Evolutionary conservation across 2,113 vertebrate genomes (phyloP), one percentile per base, ranked within the genome.

Genomic region (Axis porcinus): DNA sequence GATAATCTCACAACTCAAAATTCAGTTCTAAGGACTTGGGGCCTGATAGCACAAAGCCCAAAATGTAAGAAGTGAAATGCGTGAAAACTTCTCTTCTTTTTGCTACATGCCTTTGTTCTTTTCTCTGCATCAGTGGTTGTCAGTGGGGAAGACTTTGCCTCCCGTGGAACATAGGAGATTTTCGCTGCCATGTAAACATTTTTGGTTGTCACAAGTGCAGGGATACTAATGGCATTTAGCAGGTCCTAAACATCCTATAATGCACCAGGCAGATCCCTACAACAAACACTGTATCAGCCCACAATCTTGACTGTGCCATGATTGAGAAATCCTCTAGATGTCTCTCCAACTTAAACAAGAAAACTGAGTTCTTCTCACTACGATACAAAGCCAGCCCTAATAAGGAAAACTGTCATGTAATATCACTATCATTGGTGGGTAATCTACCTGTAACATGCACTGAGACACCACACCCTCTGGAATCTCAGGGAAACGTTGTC

Each of bases 401-500:
- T 21, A 87, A 94, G 81, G 47, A 87, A 91, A 97, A 64, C 16
- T 86, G 7, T 40, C 83, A 78, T 16, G 92, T 86, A 86, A 11
- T 23, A 67, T 87, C 83, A 89, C 27, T 74, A 28, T 85, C 17
- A 54, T 11, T 93, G 12, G 81, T 11, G 83, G 94, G 40, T 85
- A 83, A 79, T 95, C 79, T 99, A 99, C 99, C 99, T 99, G 99
- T 98, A 99, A 99, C 99, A 99, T 99, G 99, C 99, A 99, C 97
- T 99, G 99, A 98, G 99, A 99, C 25, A 99, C 99, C 89, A 99
- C 99, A 27, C 99, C 99, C 98, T 99, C 99, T 86, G 99, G 99
- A 99, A 99, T 99, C 99, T 99, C 99, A 90, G 99, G 99, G 98
- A 99, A 99, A 96, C 99, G 99, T 97, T 99, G 99, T 97, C 99